Percentiles rank a stretch among this genome's conserved stretches.
phyloP scores from a whole-genome alignment of 2,888 invertebrate genomes.

The Apotomis betuletana region DNA sequence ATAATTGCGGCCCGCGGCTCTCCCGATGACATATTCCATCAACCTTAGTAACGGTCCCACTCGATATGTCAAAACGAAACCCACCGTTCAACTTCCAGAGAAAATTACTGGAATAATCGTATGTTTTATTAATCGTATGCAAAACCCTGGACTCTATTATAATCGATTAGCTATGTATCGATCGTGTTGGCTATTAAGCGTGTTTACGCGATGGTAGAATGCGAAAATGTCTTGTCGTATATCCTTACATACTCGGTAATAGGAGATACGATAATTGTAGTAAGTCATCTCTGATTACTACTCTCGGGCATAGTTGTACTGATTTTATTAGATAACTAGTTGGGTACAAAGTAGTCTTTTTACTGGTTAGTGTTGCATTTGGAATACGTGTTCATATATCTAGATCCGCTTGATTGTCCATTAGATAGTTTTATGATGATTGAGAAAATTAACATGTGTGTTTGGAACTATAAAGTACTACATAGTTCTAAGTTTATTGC shows the following conservation, averaged over 20 bases:
- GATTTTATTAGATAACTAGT: slow-evolving; percentile 37
- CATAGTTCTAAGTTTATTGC: slow-evolving; percentile 20
- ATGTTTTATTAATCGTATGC: slow-evolving; percentile 71
- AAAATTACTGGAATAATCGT: slow-evolving; percentile 73
- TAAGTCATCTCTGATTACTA: slow-evolving; percentile 37
- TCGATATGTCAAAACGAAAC: slow-evolving; percentile 77
- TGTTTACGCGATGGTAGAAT: slow-evolving; percentile 53
- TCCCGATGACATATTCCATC: slow-evolving; percentile 78
- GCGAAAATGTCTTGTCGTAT: slow-evolving; percentile 31
- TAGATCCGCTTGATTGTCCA: slow-evolving; percentile 3
- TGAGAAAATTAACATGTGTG: slow-evolving; percentile 21
- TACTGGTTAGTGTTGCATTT: slow-evolving; percentile 1
- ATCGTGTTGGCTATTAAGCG: slow-evolving; percentile 56
- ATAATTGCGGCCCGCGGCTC: slow-evolving; percentile 71
- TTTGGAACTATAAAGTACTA: slow-evolving; percentile 2
- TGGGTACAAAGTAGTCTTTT: slow-evolving; percentile 21
- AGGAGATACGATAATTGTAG: slow-evolving; percentile 36
- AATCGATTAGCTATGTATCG: slow-evolving; percentile 62
- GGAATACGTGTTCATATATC: slow-evolving; percentile 7
- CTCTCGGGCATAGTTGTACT: neutral
- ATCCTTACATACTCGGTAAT: slow-evolving; percentile 34
- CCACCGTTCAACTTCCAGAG: slow-evolving; percentile 58
- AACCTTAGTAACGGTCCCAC: slow-evolving; percentile 55
- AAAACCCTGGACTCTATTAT: slow-evolving; percentile 73
- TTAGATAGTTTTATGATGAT: slow-evolving; percentile 12